These are phyloP conservation scores for Sebastes matsubarae DNA, from an alignment of 2,797 vertebrate species.

Conservation along the genomic window DNA sequence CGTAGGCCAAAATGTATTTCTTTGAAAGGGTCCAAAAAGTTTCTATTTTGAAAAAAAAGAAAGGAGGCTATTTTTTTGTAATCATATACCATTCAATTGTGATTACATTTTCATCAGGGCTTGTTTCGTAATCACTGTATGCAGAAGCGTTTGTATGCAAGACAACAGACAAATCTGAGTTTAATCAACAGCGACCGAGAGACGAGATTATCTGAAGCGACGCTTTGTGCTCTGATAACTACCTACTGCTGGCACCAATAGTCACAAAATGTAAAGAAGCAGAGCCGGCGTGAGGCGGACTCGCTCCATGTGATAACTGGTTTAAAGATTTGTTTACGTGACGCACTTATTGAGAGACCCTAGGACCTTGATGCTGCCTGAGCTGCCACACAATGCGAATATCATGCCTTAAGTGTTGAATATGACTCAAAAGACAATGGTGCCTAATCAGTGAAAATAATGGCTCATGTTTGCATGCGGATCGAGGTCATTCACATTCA, in stretches of 20 bases:
- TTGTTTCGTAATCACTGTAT: background rate
- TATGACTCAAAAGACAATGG: background rate
- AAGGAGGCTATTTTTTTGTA: background rate
- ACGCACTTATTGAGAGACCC: background rate
- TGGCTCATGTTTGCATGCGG: background rate
- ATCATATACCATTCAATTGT: background rate
- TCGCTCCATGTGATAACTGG: background rate
- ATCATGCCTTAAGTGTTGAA: background rate
- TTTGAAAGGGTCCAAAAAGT: background rate
- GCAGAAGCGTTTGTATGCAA: background rate
- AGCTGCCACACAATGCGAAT: background rate
- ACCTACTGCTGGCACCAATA: background rate
- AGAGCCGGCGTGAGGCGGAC: background rate
- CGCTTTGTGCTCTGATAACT: constrained; percentile 5
- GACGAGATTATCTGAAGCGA: background rate
- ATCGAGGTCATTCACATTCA: background rate
- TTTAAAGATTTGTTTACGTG: background rate
- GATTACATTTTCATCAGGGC: constrained; percentile 8
- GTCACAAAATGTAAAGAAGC: background rate
- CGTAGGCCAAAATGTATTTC: background rate
- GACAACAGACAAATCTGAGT: background rate
- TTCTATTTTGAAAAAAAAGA: background rate
- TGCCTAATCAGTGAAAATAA: background rate
- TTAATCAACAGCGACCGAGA: constrained; percentile 19
- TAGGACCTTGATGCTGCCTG: background rate